phyloP scores from a whole-genome alignment of 1,140 invertebrate species.

The Drosophila orena region DNA sequence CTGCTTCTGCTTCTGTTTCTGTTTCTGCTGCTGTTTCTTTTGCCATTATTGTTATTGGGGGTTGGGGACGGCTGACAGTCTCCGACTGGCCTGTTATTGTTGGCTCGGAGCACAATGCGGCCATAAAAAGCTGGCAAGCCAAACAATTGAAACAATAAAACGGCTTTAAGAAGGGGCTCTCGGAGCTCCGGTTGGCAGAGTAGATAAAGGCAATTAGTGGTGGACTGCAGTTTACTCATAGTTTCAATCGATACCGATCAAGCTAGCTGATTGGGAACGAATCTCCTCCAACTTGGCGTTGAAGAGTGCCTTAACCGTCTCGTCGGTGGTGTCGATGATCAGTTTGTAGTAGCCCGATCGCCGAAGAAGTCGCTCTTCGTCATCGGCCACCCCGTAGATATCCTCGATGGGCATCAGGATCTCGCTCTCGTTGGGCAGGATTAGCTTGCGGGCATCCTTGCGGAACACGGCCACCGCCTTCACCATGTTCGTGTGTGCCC shows the following conservation, averaged over 20 bases:
- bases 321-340: conserved; percentile 67
- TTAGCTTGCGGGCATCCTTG: conserved; percentile 75
- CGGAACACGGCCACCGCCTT: conserved; percentile 76
- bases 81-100: conserved; percentile 47
- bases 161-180: conserved; percentile 58
- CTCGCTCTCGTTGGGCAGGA: conserved; percentile 75
- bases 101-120: conserved; percentile 65
- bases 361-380: conserved; percentile 62
- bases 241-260: conserved; percentile 22
- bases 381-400: conserved; percentile 72
- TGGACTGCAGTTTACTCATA: conserved; percentile 26
- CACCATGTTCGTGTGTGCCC: conserved; percentile 68
- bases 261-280: background rate
- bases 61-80: conserved; percentile 27
- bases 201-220: conserved; percentile 67
- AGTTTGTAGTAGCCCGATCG: conserved; percentile 69
- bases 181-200: background rate
- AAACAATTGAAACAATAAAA: conserved; percentile 81
- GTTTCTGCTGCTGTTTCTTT: background rate
- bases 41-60: conserved; percentile 25
- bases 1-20: conserved; percentile 12
- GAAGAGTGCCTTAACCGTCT: conserved; percentile 66
- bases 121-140: conserved; percentile 67
- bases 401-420: conserved; percentile 77
- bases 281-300: conserved; percentile 52